These are phyloP conservation scores for Lampris incognitus DNA, from an alignment of 2,113 vertebrate genomes.

Conservation along the genomic window DNA sequence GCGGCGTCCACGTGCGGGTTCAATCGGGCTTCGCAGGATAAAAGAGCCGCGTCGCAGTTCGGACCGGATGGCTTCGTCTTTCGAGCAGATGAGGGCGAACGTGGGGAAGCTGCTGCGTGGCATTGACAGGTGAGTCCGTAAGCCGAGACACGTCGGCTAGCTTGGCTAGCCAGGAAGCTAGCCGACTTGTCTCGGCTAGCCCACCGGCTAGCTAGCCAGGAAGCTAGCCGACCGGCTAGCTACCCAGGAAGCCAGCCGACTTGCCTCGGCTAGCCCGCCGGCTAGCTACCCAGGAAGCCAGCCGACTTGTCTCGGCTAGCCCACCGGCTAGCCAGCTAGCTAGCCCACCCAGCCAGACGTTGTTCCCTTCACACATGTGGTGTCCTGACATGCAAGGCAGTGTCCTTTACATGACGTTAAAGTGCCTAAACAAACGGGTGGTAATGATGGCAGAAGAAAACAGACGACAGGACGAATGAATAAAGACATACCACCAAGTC, in stretches of 20 bases:
- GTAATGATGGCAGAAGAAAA: too few species aligned
- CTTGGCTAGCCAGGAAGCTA: neutral
- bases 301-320: too few species aligned
- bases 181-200: slow-evolving; percentile 8
- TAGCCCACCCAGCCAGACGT: too few species aligned
- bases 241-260: neutral
- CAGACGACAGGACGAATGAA: too few species aligned
- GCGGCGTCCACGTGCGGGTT: slow-evolving; percentile 62
- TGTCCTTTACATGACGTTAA: too few species aligned
- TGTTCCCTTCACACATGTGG: too few species aligned
- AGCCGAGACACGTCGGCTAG: neutral
- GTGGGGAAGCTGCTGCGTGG: slow-evolving; percentile 91
- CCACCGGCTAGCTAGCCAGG: neutral
- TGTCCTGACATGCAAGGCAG: too few species aligned
- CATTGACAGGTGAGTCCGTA: slow-evolving; percentile 86
- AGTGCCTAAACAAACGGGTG: too few species aligned
- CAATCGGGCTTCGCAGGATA: neutral
- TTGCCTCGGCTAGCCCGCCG: slow-evolving; percentile 6
- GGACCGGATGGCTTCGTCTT: slow-evolving; percentile 84
- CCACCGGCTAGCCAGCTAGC: too few species aligned
- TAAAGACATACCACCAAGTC: too few species aligned
- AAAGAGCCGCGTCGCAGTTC: fast-evolving
- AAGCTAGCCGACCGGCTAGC: too few species aligned
- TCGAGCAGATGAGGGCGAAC: slow-evolving; percentile 93
- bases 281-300: neutral